phyloP scores from a whole-genome alignment of 2,888 invertebrate genomes.

The Leucophenga maculata region DNA sequence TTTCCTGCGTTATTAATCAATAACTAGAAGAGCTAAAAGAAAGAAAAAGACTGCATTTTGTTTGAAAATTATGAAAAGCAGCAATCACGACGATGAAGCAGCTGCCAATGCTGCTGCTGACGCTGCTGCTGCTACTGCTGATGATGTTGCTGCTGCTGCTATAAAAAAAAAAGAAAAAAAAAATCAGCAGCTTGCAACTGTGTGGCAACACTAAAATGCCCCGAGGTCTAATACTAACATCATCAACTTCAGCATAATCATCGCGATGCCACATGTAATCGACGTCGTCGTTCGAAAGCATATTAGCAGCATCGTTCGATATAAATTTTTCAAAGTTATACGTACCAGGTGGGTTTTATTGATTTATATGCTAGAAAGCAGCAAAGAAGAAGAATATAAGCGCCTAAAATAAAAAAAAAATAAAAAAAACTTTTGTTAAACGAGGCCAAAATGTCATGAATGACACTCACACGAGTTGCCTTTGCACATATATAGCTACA shows the following conservation, averaged over 20 bases:
- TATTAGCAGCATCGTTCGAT: conserved; percentile 41
- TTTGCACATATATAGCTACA: conserved; percentile 51
- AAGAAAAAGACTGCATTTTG: too few species aligned
- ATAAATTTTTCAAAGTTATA: conserved; percentile 57
- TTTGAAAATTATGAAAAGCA: too few species aligned
- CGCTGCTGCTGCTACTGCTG: neutral
- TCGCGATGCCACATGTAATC: too few species aligned
- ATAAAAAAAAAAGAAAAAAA: neutral
- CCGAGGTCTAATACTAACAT: conserved; percentile 1
- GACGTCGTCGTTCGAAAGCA: neutral
- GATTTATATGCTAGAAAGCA: conserved; percentile 45
- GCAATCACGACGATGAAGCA: neutral
- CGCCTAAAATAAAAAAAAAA: neutral
- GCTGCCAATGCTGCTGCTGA: neutral
- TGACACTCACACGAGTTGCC: neutral
- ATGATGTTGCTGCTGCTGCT: neutral
- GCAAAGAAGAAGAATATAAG: neutral
- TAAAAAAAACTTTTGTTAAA: conserved; percentile 5
- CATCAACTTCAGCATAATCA: neutral
- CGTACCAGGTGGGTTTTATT: conserved; percentile 60
- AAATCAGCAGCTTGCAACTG: too few species aligned
- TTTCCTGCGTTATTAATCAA: conserved; percentile 29
- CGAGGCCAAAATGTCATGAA: conserved; percentile 2
- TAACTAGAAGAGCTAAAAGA: neutral
- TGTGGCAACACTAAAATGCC: neutral